Evolutionary conservation across 2,113 vertebrate genomes (phyloP).

Genomic region (Glaucomys volans): DNA sequence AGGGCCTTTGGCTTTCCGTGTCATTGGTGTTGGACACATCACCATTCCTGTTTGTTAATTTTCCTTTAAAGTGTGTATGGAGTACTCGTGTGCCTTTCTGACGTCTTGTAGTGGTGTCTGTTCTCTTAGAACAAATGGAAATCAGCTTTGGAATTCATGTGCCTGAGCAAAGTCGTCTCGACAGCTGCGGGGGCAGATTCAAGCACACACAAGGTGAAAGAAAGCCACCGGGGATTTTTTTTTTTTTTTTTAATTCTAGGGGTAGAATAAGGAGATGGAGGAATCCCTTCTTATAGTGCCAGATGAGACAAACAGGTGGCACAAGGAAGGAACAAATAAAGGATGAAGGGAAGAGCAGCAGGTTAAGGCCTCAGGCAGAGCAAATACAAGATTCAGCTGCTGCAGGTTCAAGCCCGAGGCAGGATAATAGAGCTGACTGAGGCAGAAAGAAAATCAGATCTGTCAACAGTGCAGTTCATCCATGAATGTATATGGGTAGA

Average conservation of each 20-base stretch:
- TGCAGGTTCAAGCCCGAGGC: conserved; percentile 82
- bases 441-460: conserved; percentile 75
- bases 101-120: background rate
- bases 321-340: conserved; percentile 79
- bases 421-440: conserved; percentile 73
- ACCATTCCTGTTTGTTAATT: conserved; percentile 63
- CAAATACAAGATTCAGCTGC: conserved; percentile 75
- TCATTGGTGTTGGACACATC: conserved; percentile 18
- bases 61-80: conserved; percentile 60
- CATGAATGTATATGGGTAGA: rapidly evolving
- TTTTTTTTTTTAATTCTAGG: conserved; percentile 3
- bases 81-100: conserved; percentile 1
- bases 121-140: conserved; percentile 74
- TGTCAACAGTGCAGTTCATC: conserved; percentile 61
- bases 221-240: conserved; percentile 41
- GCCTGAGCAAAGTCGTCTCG: conserved; percentile 18
- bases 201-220: conserved; percentile 32
- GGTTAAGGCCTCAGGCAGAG: conserved; percentile 83
- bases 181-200: conserved; percentile 47
- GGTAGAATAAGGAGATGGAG: background rate
- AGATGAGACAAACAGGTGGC: conserved; percentile 78
- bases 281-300: conserved; percentile 52
- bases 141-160: conserved; percentile 67
- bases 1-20: conserved; percentile 57
- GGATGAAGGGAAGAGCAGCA: conserved; percentile 79